Conservation (phyloP, 2,797 vertebrate genomes). For the Mus caroli region DNA sequence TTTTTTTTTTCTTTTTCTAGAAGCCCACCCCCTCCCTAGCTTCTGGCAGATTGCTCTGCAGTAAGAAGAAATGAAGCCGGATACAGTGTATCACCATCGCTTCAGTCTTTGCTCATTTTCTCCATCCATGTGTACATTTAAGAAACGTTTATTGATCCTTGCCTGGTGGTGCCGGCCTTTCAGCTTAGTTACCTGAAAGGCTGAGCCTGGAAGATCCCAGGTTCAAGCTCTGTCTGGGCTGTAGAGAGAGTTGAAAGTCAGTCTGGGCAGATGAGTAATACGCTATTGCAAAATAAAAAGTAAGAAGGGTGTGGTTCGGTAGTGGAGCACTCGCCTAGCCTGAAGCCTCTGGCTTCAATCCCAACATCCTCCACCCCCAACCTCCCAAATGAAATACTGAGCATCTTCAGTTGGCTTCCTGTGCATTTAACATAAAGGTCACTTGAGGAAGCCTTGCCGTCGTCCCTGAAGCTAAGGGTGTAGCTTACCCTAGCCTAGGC, state of each 20-base stretch:
- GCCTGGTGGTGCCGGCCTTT: neutral
- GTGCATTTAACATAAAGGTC: neutral
- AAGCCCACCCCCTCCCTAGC: neutral
- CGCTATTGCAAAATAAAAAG: neutral
- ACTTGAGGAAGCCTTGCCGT: neutral
- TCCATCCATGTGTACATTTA: neutral
- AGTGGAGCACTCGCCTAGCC: neutral
- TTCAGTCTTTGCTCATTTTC: neutral
- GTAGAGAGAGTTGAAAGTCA: neutral
- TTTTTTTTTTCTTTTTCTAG: neutral
- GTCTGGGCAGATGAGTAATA: neutral
- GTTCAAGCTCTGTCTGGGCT: neutral
- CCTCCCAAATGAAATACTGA: neutral
- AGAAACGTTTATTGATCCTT: neutral
- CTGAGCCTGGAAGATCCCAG: neutral
- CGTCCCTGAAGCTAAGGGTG: neutral
- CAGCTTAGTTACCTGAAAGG: neutral
- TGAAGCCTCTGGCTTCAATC: neutral
- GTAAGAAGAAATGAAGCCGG: neutral
- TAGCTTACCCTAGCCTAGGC: neutral
- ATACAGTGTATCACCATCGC: neutral
- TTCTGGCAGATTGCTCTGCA: neutral
- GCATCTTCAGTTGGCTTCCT: neutral
- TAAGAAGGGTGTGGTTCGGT: neutral
- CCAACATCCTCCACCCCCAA: neutral